These are phyloP conservation scores for Rugalucina vietnamica DNA, from an alignment of 2,888 invertebrate species.

Conservation along the genomic window DNA sequence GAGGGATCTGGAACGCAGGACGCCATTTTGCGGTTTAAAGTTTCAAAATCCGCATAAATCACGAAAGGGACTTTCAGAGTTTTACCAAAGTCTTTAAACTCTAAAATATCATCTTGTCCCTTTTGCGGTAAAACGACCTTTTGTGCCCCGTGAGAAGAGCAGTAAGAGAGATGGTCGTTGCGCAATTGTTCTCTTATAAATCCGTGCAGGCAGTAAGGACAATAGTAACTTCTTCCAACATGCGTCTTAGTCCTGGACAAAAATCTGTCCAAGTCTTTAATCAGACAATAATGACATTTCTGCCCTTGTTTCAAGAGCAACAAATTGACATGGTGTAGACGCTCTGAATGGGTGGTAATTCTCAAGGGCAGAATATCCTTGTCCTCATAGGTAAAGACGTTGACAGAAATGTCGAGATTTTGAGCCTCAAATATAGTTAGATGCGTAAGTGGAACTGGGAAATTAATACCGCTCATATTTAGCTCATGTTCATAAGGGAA, in stretches of 20 bases:
- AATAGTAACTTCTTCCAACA: constrained; percentile 16
- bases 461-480: constrained; percentile 47
- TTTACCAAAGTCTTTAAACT: constrained; percentile 50
- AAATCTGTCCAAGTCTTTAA: constrained; percentile 50
- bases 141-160: constrained; percentile 41
- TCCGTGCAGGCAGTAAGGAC: constrained; percentile 52
- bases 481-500: constrained; percentile 18
- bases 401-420: constrained; percentile 48
- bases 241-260: constrained; percentile 29
- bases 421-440: constrained; percentile 47
- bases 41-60: constrained; percentile 53
- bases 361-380: constrained; percentile 41
- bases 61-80: constrained; percentile 37
- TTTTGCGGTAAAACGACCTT: constrained; percentile 46
- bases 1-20: neutral
- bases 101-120: constrained; percentile 44
- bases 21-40: constrained; percentile 25
- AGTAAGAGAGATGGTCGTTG: constrained; percentile 34
- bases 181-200: constrained; percentile 19
- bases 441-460: constrained; percentile 39
- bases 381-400: constrained; percentile 51
- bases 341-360: constrained; percentile 23
- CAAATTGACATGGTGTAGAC: constrained; percentile 51
- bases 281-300: constrained; percentile 48
- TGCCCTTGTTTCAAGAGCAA: constrained; percentile 29